Percentiles rank a stretch among this genome's conserved stretches.
Conservation (phyloP, 2,888 invertebrate species). For the Aporophyla nigra region DNA sequence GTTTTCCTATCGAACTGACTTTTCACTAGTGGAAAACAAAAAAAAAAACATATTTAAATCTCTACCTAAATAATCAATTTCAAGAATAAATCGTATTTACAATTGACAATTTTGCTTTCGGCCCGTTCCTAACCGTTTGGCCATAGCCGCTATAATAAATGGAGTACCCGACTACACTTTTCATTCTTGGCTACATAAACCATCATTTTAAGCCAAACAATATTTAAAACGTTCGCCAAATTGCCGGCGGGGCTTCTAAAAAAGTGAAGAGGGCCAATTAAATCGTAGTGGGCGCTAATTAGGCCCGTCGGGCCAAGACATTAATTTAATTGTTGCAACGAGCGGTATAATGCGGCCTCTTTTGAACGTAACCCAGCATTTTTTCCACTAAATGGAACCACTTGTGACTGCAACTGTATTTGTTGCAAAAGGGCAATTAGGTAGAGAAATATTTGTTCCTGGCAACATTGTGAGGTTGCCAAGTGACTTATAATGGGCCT, state of each 20-base stretch:
- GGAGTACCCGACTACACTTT: slow-evolving; percentile 17
- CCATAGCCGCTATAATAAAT: slow-evolving; percentile 17
- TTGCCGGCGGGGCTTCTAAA: slow-evolving; percentile 51
- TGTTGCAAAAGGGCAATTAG: slow-evolving; percentile 61
- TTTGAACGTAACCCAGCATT: slow-evolving; percentile 61
- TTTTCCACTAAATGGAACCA: slow-evolving; percentile 65
- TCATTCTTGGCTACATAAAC: slow-evolving; percentile 50
- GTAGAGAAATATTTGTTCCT: slow-evolving; percentile 60
- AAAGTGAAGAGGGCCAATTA: slow-evolving; percentile 65
- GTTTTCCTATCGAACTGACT: background rate
- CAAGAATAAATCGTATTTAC: background rate
- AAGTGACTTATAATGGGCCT: slow-evolving; percentile 46
- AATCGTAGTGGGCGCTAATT: slow-evolving; percentile 68
- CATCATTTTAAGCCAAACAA: slow-evolving; percentile 56
- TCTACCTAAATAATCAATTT: too few species aligned
- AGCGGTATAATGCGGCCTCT: slow-evolving; percentile 53
- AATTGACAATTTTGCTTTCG: background rate
- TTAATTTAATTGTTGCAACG: slow-evolving; percentile 68
- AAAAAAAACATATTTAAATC: too few species aligned
- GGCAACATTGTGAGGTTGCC: slow-evolving; percentile 42
- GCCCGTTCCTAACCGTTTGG: background rate
- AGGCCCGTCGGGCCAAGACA: slow-evolving; percentile 61
- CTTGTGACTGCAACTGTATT: slow-evolving; percentile 61
- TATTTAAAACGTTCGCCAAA: slow-evolving; percentile 58
- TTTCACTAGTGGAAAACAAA: too few species aligned